These are phyloP conservation scores for Rhodinocichla rosea DNA, from an alignment of 2,113 vertebrate species.

Conservation along the genomic window DNA sequence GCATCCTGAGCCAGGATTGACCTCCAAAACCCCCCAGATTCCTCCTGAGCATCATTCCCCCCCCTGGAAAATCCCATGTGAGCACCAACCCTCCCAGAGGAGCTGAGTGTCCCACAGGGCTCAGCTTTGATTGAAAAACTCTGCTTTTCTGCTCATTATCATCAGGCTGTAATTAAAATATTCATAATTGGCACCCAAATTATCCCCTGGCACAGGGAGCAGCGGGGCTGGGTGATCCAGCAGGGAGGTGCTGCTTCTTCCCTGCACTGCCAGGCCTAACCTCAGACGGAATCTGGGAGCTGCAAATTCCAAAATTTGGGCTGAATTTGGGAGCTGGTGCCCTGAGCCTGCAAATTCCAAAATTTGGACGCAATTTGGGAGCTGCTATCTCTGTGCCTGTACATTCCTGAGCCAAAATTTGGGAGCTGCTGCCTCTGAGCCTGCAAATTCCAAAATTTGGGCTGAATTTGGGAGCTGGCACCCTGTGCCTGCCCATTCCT, in stretches of 20 bases:
- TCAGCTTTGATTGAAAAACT: not conserved
- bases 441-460: too few species aligned
- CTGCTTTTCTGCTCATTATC: not conserved
- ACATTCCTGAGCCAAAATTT: too few species aligned
- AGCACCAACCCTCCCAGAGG: not conserved
- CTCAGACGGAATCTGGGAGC: accelerated
- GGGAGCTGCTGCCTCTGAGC: too few species aligned
- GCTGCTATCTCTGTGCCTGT: too few species aligned
- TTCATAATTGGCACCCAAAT: not conserved
- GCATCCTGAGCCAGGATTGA: not conserved
- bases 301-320: not conserved
- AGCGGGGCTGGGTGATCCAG: not conserved
- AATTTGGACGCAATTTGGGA: not conserved
- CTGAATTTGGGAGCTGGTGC: too few species aligned
- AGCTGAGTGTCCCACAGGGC: not conserved
- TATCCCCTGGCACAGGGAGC: not conserved
- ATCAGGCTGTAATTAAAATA: conserved; percentile 61
- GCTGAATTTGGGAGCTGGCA: not conserved
- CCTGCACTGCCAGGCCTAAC: not conserved
- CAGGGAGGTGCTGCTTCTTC: not conserved
- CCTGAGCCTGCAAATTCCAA: too few species aligned
- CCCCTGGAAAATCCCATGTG: not conserved
- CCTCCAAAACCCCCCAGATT: not conserved
- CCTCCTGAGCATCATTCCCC: not conserved
- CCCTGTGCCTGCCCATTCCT: too few species aligned